phyloP scores from a whole-genome alignment of 2,113 vertebrate species.

The Nematolebias whitei region DNA sequence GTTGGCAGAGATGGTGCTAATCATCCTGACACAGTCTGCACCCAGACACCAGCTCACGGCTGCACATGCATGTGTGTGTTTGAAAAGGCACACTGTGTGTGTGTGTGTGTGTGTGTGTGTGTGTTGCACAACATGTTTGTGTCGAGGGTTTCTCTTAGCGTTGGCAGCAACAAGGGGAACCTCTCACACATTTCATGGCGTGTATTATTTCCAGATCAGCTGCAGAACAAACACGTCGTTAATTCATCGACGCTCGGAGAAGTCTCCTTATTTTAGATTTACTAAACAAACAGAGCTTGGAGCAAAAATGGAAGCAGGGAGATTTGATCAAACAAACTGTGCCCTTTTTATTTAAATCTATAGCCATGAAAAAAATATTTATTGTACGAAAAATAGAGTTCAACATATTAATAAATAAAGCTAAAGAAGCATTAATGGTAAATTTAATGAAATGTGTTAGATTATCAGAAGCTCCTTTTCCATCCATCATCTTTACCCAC shows the following conservation, averaged over 20 bases:
- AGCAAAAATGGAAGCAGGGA: neutral
- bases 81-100: slow-evolving; percentile 4
- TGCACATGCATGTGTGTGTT: slow-evolving; percentile 3
- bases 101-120: neutral
- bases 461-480: no score
- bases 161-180: slow-evolving; percentile 46
- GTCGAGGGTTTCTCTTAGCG: slow-evolving; percentile 18
- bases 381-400: no score
- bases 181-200: slow-evolving; percentile 56
- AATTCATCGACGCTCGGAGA: slow-evolving; percentile 1
- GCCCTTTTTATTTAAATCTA: no score
- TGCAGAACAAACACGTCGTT: neutral
- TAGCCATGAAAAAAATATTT: no score
- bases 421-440: no score
- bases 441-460: no score
- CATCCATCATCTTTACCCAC: no score
- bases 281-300: slow-evolving; percentile 17
- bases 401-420: no score
- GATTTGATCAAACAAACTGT: no score
- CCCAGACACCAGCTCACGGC: slow-evolving; percentile 50
- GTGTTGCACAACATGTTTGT: slow-evolving; percentile 38
- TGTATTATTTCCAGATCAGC: slow-evolving; percentile 25
- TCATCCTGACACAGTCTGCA: slow-evolving; percentile 76
- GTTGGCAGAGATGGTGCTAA: slow-evolving; percentile 79
- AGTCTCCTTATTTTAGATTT: slow-evolving; percentile 31